Conservation (phyloP, 2,113 vertebrate species). For the Mesocricetus auratus region DNA sequence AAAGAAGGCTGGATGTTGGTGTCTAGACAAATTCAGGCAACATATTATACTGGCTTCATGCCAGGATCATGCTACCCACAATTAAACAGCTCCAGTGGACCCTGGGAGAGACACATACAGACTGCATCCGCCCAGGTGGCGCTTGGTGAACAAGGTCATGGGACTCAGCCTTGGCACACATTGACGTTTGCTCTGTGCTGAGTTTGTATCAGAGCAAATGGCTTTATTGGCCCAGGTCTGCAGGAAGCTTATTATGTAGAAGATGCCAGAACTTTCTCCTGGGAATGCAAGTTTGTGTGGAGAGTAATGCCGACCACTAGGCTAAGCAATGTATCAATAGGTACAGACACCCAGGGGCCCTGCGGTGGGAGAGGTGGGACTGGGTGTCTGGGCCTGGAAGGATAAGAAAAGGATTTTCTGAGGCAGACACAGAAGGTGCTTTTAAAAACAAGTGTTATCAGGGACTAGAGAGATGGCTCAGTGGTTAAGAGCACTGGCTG, state of each 20-base stretch:
- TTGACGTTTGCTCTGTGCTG: neutral
- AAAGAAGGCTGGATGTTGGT: neutral
- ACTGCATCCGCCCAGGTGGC: neutral
- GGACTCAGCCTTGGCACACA: conserved; percentile 1
- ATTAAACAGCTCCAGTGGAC: neutral
- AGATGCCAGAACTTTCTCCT: neutral
- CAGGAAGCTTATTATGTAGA: conserved; percentile 27
- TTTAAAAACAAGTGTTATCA: neutral
- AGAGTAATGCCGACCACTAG: neutral
- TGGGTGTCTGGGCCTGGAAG: neutral
- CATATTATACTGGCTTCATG: neutral
- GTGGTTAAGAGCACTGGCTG: neutral
- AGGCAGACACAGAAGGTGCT: neutral
- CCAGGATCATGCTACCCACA: neutral
- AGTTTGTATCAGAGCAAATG: conserved; percentile 16
- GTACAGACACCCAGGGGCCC: neutral
- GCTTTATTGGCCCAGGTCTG: conserved; percentile 42
- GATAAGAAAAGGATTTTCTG: neutral
- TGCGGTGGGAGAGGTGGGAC: neutral
- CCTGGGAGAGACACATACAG: neutral
- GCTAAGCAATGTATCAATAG: neutral
- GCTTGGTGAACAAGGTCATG: neutral
- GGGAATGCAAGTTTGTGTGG: neutral
- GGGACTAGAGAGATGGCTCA: neutral
- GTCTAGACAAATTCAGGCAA: neutral